A percentile compares a stretch with the other conserved stretches of the same genome.
Conservation (phyloP, 1,140 invertebrate species). For the Phthorimaea operculella region DNA sequence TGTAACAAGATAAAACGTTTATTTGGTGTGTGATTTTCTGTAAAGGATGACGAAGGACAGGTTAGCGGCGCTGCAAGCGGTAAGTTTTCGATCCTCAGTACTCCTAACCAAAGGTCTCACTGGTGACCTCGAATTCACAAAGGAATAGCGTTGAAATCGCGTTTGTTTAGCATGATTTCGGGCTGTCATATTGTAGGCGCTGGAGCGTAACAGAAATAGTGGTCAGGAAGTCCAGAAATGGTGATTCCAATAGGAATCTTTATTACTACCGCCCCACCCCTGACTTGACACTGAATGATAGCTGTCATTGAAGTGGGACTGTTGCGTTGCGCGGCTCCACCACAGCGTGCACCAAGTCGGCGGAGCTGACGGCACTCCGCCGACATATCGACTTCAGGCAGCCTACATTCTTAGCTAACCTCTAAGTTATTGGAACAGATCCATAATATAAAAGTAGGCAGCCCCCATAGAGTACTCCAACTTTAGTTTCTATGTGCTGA, state of each 20-base stretch:
- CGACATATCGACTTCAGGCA: constrained; percentile 7
- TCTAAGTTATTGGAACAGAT: constrained; percentile 10
- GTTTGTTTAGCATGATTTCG: constrained; percentile 11
- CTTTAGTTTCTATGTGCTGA: too few species aligned
- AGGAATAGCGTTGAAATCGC: constrained; percentile 39
- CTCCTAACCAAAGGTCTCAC: constrained; percentile 48
- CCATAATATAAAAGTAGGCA: neutral
- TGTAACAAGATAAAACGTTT: constrained; percentile 72
- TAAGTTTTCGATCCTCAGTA: constrained; percentile 69
- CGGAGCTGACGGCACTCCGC: neutral
- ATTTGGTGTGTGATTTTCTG: constrained; percentile 71
- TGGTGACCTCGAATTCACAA: constrained; percentile 54
- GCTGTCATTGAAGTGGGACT: constrained; percentile 50
- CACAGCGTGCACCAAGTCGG: neutral
- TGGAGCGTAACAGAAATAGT: neutral
- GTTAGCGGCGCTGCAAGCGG: constrained; percentile 95
- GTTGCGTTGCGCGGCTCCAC: constrained; percentile 30
- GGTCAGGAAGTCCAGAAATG: neutral
- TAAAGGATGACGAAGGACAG: constrained; percentile 96
- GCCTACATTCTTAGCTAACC: constrained; percentile 20
- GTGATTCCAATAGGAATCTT: constrained; percentile 23
- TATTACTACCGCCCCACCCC: constrained; percentile 57
- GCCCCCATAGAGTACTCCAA: too few species aligned
- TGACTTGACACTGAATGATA: constrained; percentile 42
- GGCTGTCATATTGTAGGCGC: constrained; percentile 8